Percentiles rank a stretch among this genome's conserved stretches.
Conservation (phyloP, 92 coral and sea anemone genomes). For the Ricordea florida region DNA sequence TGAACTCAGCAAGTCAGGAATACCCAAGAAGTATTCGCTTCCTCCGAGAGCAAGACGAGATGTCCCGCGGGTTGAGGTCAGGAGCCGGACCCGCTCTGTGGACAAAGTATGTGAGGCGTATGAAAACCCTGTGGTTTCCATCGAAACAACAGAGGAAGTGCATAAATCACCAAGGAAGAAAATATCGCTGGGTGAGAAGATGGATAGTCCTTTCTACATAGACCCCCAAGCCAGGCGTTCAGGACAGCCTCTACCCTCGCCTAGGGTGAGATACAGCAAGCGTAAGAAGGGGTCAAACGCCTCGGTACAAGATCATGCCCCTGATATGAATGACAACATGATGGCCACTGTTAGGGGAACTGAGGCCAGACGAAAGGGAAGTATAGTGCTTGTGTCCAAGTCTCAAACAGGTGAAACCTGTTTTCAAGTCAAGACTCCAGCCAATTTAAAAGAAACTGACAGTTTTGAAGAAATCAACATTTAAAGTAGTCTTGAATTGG, state of each 20-base stretch:
- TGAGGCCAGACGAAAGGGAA: constrained; percentile 12
- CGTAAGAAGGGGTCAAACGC: not conserved
- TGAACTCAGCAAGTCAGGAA: not conserved
- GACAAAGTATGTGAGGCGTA: constrained; percentile 16
- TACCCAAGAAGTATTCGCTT: constrained; percentile 7
- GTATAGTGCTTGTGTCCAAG: constrained; percentile 20
- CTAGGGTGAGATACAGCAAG: not conserved
- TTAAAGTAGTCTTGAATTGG: not conserved
- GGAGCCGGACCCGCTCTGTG: constrained; percentile 17
- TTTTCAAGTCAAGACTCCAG: constrained; percentile 25
- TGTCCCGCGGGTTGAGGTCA: not conserved
- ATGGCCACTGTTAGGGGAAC: not conserved
- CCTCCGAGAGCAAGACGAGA: constrained; percentile 6
- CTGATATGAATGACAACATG: not conserved
- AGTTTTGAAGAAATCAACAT: not conserved
- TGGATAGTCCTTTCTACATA: constrained; percentile 20
- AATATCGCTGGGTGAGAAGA: not conserved
- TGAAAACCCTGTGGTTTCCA: constrained; percentile 4
- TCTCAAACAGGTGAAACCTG: constrained; percentile 37
- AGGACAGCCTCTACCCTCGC: not conserved
- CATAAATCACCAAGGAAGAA: not conserved
- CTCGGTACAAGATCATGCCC: not conserved
- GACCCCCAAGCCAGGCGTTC: not conserved
- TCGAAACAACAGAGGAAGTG: not conserved
- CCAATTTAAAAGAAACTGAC: not conserved